Evolutionary conservation across 2,888 invertebrate species (phyloP).

Genomic region (Trissonchulus sp.): DNA sequence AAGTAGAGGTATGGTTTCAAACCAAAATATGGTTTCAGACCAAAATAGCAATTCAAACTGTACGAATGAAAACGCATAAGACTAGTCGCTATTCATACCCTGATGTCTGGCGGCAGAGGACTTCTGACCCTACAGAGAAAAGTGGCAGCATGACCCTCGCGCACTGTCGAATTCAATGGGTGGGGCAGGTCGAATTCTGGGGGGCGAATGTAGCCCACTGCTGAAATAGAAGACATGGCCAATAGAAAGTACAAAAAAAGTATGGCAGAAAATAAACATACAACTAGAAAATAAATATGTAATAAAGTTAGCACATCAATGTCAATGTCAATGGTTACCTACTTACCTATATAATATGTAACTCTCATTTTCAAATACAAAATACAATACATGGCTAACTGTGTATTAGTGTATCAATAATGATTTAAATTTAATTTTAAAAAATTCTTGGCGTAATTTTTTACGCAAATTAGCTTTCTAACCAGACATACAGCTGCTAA

Average conservation of each 20-base stretch:
- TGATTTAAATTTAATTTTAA: too few relatives aligned
- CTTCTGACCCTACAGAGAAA: slow-evolving; percentile 57
- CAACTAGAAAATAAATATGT: neutral
- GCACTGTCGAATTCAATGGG: slow-evolving; percentile 55
- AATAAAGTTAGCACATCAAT: neutral
- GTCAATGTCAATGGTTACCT: neutral
- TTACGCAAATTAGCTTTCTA: too few relatives aligned
- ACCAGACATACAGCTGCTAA: too few relatives aligned
- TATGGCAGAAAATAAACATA: neutral
- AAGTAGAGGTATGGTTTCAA: too few relatives aligned
- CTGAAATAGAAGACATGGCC: slow-evolving; percentile 42
- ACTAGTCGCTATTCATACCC: too few relatives aligned
- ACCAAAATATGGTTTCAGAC: too few relatives aligned
- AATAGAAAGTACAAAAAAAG: neutral
- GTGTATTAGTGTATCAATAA: too few relatives aligned
- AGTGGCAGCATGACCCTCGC: slow-evolving; percentile 54
- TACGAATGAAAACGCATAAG: too few relatives aligned
- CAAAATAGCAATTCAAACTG: too few relatives aligned
- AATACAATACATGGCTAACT: too few relatives aligned
- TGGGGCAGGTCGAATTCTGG: slow-evolving; percentile 51
- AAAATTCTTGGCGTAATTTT: too few relatives aligned
- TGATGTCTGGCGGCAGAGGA: slow-evolving; percentile 54
- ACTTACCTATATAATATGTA: neutral
- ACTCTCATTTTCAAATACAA: too few relatives aligned
- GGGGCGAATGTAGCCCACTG: slow-evolving; percentile 34